phyloP scores from a whole-genome alignment of 1,140 invertebrate species.

The Paracyclopina nana region DNA sequence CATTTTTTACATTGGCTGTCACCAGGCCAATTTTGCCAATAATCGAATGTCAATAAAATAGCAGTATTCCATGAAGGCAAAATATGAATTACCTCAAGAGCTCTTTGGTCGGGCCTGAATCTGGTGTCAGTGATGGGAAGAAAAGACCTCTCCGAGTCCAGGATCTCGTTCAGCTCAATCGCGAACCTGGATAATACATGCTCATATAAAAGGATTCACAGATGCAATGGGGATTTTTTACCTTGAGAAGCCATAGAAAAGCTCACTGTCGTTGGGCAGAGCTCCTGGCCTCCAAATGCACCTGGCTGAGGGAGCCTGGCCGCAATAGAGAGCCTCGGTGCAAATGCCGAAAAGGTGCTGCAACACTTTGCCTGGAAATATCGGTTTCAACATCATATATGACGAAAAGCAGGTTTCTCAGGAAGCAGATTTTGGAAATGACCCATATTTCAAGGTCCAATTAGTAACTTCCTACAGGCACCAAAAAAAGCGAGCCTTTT shows the following conservation, averaged over 20 bases:
- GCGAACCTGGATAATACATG: too few relatives aligned
- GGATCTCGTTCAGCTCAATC: conserved; percentile 60
- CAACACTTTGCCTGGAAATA: conserved; percentile 28
- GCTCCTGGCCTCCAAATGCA: conserved; percentile 57
- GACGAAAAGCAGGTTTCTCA: too few relatives aligned
- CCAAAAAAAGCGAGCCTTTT: too few relatives aligned
- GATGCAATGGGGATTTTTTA: too few relatives aligned
- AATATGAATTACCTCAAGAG: conserved; percentile 11
- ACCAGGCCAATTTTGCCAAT: conserved; percentile 6
- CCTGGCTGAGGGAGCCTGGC: conserved; percentile 42
- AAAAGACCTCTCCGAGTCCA: conserved; percentile 36
- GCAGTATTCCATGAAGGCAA: background rate
- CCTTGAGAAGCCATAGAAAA: conserved; percentile 68
- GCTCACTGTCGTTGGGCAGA: conserved; percentile 54
- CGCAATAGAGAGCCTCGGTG: conserved; percentile 57
- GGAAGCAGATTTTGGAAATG: too few relatives aligned
- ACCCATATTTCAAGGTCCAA: too few relatives aligned
- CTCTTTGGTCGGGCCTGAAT: conserved; percentile 23
- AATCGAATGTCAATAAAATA: conserved; percentile 1
- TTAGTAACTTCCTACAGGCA: too few relatives aligned
- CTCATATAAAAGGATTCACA: too few relatives aligned
- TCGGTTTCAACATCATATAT: too few relatives aligned
- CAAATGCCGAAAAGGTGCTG: conserved; percentile 43
- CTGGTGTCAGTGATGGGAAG: conserved; percentile 51
- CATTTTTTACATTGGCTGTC: conserved; percentile 13